A percentile compares a stretch with the other conserved stretches of the same genome.
phyloP scores from a whole-genome alignment of 2,888 invertebrate species.

The Noctua janthina region DNA sequence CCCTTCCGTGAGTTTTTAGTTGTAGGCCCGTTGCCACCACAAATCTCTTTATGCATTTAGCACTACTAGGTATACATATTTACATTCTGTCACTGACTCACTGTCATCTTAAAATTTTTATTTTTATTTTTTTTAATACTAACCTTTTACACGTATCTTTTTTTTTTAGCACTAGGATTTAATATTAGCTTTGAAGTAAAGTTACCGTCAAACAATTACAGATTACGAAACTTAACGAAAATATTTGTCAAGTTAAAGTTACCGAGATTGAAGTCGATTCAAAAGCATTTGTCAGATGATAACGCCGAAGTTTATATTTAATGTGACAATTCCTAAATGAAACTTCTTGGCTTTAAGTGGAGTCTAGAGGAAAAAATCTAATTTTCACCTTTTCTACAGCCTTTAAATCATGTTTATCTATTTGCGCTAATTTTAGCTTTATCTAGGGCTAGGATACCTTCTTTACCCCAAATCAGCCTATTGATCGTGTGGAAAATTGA shows the following conservation, averaged over 20 bases:
- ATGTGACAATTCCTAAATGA: not conserved
- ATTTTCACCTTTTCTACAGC: not conserved
- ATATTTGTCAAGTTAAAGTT: constrained; percentile 5
- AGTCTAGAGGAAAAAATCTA: not conserved
- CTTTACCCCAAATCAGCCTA: not conserved
- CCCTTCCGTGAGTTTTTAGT: constrained; percentile 88
- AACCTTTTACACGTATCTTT: not conserved
- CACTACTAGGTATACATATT: not conserved
- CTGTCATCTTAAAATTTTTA: not conserved
- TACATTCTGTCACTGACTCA: not conserved
- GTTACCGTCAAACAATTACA: not conserved
- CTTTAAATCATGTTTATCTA: not conserved
- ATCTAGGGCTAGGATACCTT: not conserved
- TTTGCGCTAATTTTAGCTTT: not conserved
- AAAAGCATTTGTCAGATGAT: constrained; percentile 4
- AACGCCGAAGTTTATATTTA: not conserved
- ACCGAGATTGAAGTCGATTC: not conserved
- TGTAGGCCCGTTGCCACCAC: not conserved
- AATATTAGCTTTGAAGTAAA: not conserved
- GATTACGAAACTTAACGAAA: constrained; percentile 4
- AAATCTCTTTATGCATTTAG: not conserved
- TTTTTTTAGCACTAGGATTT: not conserved
- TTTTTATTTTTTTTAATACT: not conserved
- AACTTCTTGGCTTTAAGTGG: not conserved
- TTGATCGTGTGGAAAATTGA: not conserved